These are phyloP conservation scores for Blomia tropicalis DNA, from an alignment of 2,888 invertebrate species.

Conservation along the genomic window DNA sequence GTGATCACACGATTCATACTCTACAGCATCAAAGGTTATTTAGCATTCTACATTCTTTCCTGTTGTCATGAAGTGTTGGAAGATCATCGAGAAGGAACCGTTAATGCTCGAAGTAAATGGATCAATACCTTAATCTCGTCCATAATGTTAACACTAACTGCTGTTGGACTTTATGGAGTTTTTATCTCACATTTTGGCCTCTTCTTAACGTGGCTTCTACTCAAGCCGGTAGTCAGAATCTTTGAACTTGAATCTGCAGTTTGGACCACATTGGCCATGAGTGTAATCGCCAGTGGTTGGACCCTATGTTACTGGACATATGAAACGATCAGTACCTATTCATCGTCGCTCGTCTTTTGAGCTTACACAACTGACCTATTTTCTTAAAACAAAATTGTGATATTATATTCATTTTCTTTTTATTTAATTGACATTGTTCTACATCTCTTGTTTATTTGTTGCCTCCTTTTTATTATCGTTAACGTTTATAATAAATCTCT, in stretches of 20 bases:
- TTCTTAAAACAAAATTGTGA: neutral
- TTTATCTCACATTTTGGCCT: constrained; percentile 16
- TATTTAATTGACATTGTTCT: constrained; percentile 1
- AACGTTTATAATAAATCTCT: too few species aligned
- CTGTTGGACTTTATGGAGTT: constrained; percentile 17
- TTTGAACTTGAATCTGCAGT: constrained; percentile 16
- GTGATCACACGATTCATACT: neutral
- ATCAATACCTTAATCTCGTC: neutral
- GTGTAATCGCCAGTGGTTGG: constrained; percentile 12
- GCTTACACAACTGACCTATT: constrained; percentile 3
- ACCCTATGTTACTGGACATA: constrained; percentile 14
- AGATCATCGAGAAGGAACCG: constrained; percentile 15
- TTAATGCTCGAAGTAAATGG: constrained; percentile 9
- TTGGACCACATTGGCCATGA: constrained; percentile 20
- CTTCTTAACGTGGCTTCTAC: constrained; percentile 18
- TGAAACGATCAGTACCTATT: constrained; percentile 3
- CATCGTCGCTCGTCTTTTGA: neutral
- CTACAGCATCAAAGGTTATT: neutral
- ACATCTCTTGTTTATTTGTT: too few species aligned
- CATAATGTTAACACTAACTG: constrained; percentile 10
- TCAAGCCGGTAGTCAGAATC: constrained; percentile 14
- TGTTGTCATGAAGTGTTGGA: constrained; percentile 19
- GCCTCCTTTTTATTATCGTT: too few species aligned
- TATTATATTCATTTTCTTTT: neutral
- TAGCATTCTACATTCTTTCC: constrained; percentile 6